Base-by-base conservation (phyloP, 2,113 vertebrate genomes). In the Poecile atricapillus region DNA sequence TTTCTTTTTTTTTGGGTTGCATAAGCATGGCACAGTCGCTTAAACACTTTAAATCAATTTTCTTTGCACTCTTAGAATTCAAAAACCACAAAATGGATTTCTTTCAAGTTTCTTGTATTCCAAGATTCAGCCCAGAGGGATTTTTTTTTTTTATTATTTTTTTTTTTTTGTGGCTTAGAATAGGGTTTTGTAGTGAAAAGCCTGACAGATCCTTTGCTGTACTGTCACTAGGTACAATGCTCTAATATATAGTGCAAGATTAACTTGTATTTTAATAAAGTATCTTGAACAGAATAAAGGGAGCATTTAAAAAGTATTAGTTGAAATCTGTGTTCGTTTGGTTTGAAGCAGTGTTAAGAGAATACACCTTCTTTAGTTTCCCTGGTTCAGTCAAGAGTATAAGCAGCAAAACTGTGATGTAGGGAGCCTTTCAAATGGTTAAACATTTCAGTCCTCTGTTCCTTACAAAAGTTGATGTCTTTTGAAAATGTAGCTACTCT, bases 51-150 rank as follows among this genome's bases (percentile, higher is more conserved):
- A 88, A 93, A 91, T 97, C 92, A 77, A 93, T 95, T 93, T 96
- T 93, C 89, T 90, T 94, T 97, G 91, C 31, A 3, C 41, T 96
- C 70, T 80, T 59, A 64, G 69, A 83, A 97, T 97, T 96, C 81
- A 94, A 95, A 96, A 87, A 49, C 68, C 90, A 96, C 90, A 93
- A 94, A 96, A 95, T 96, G 43, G 82, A 90, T 90, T 96, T 96
- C 92, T 97, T 95, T 96, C 79, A 88, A 95, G 81, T 96, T 96
- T 85, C 83, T 88, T 94, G 71, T 93, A 74, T 90, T 83, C 92
- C 81, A 68, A 24, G 63, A 43, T 93, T 89, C 90, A 85, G 82
- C 93, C 93, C 69, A 90, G 81, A 73, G 91, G 96, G 87, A 75
- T 44, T 49, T 68, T 77, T 35, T 28, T 46, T 37, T 64, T 22